Base-by-base conservation (phyloP, 2,113 vertebrate species). In the Thermophis baileyi region DNA sequence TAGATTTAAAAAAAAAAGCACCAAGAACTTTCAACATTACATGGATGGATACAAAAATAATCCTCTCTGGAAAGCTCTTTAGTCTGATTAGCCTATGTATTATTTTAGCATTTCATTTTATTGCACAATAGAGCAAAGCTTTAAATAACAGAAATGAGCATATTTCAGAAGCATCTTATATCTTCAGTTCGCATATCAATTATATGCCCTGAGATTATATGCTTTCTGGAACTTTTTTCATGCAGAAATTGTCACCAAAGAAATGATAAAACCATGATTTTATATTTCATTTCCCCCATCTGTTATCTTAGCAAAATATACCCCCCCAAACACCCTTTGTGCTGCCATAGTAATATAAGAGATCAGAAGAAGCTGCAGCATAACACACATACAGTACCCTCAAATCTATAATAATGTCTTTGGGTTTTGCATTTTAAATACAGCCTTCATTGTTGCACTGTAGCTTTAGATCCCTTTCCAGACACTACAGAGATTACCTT, bases 371-470 rank as follows among this genome's bases (percentile, higher is more conserved):
- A 97, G 97, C 98, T 97, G 96, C 95, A 95, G 98, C 96, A 94
- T 98, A 98, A 98, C 97, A 98, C 98, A 98, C 35, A 22, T 1
- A n/a, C n/a, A n/a, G n/a, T n/a, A 44, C 74, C 16, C 74, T 98
- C 97, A 98, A 97, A 98, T 97, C 97, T 97, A 97, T 98, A 98
- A 98, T 98, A 98, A 98, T 96, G 97, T 98, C 98, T 98, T 97
- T 97, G 97, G 97, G 96, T 97, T 98, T 98, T 98, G 98, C 98
- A 98, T 98, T 98, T 98, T 98, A 98, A 98, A 98, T 98, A 98
- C 97, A 96, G 97, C 91, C 87, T 98, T 98, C 98, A 98, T 98
- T 97, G 98, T 98, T 98, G 97, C 97, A 49, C 97, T 97, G 98
- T 97, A 98, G 96, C 97, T 98, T 98, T 97, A 96, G 97, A 97